Conservation (phyloP, 2,113 vertebrate species). For the Physeter macrocephalus region DNA sequence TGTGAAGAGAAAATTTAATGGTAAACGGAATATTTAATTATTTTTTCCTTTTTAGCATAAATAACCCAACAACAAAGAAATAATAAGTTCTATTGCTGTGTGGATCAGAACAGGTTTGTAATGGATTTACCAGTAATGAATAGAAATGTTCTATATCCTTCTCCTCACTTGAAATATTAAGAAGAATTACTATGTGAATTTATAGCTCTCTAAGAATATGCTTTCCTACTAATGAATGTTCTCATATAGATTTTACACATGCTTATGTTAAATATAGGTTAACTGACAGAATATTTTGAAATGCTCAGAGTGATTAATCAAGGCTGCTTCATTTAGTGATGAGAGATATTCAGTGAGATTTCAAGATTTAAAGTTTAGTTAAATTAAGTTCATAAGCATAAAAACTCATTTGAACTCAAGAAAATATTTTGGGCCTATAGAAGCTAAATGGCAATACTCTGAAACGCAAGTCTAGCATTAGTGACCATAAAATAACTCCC, state of each 20-base stretch:
- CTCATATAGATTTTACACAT: conserved; percentile 57
- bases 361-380: conserved; percentile 54
- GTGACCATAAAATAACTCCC: not conserved
- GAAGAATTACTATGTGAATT: conserved; percentile 44
- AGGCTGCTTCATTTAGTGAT: conserved; percentile 60
- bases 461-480: not conserved
- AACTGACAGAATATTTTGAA: conserved; percentile 66
- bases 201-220: conserved; percentile 54
- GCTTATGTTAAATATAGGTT: conserved; percentile 65
- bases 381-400: conserved; percentile 53
- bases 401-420: conserved; percentile 60
- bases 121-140: conserved; percentile 28
- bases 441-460: not conserved
- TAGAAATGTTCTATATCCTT: not conserved
- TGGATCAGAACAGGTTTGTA: not conserved
- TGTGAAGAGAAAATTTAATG: not conserved
- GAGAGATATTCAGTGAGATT: conserved; percentile 39
- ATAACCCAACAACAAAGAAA: not conserved
- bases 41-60: not conserved
- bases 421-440: conserved; percentile 39
- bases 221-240: conserved; percentile 28
- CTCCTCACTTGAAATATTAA: conserved; percentile 23
- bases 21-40: not conserved
- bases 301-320: conserved; percentile 60
- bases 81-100: not conserved